These are phyloP conservation scores for Xylophagus ater DNA, from an alignment of 2,888 invertebrate genomes.

Conservation along the genomic window DNA sequence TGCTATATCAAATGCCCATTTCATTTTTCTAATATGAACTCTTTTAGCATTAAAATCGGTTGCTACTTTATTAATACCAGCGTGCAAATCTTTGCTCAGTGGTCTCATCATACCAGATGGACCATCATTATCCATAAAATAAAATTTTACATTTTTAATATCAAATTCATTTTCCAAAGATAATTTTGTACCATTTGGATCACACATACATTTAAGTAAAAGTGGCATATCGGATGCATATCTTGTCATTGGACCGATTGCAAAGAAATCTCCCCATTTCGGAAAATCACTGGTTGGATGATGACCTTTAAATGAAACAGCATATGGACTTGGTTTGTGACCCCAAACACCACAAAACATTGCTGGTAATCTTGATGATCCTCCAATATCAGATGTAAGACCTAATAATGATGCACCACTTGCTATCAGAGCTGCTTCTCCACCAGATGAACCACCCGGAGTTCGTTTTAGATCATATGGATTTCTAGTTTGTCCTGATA, in stretches of 20 bases:
- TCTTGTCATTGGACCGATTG: conserved; percentile 76
- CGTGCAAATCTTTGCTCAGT: conserved; percentile 33
- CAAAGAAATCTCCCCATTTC: conserved; percentile 56
- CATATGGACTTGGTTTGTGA: conserved; percentile 73
- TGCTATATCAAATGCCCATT: conserved; percentile 52
- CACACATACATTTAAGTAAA: conserved; percentile 56
- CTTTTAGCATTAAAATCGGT: conserved; percentile 40
- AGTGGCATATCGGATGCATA: conserved; percentile 75
- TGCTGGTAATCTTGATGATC: conserved; percentile 77
- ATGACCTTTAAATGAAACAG: conserved; percentile 55
- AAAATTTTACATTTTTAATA: conserved; percentile 56
- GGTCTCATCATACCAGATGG: conserved; percentile 49
- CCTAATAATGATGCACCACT: conserved; percentile 73
- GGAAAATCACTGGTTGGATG: conserved; percentile 50
- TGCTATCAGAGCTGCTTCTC: conserved; percentile 66
- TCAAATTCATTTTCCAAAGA: conserved; percentile 41
- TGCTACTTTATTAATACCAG: conserved; percentile 36
- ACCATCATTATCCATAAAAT: conserved; percentile 69
- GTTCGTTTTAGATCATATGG: conserved; percentile 73
- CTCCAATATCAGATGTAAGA: conserved; percentile 80
- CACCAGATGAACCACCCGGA: conserved; percentile 85
- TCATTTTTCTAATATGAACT: conserved; percentile 52
- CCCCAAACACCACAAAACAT: conserved; percentile 88
- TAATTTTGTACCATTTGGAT: conserved; percentile 41
- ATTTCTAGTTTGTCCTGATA: conserved; percentile 77